Conservation (phyloP, 2,113 vertebrate species). For the Atlantisia rogersi region DNA sequence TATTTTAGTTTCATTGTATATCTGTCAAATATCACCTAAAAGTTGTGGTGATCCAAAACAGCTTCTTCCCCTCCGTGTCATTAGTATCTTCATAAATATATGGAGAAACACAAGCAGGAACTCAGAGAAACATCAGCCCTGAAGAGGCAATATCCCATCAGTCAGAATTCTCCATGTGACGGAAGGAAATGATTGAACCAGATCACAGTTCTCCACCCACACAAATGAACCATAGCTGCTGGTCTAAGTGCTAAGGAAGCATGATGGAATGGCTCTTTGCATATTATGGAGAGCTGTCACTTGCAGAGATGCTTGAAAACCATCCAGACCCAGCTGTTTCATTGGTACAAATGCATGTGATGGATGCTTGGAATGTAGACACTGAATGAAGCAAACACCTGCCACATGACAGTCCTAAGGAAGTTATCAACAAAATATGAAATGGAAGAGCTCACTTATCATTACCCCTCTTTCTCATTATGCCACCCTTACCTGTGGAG, state of each 20-base stretch:
- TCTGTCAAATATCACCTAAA: neutral
- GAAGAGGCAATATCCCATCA: neutral
- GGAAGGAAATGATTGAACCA: neutral
- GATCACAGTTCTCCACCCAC: neutral
- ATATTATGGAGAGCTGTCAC: neutral
- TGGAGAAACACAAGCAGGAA: neutral
- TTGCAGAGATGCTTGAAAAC: neutral
- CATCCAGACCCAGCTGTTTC: neutral
- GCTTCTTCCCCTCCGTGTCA: neutral
- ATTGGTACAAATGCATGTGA: neutral
- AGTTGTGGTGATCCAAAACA: neutral
- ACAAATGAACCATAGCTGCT: neutral
- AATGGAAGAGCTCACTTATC: neutral
- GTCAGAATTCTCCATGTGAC: neutral
- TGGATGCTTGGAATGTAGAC: neutral
- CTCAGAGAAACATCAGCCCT: neutral
- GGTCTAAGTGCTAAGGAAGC: neutral
- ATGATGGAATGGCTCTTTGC: neutral
- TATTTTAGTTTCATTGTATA: neutral
- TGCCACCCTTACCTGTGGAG: neutral
- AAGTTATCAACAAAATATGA: neutral
- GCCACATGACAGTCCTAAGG: neutral
- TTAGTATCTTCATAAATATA: neutral
- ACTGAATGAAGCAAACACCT: neutral
- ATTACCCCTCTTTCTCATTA: neutral